Evolutionary conservation across 1,140 invertebrate genomes (phyloP).

Genomic region (Apis laboriosa): DNA sequence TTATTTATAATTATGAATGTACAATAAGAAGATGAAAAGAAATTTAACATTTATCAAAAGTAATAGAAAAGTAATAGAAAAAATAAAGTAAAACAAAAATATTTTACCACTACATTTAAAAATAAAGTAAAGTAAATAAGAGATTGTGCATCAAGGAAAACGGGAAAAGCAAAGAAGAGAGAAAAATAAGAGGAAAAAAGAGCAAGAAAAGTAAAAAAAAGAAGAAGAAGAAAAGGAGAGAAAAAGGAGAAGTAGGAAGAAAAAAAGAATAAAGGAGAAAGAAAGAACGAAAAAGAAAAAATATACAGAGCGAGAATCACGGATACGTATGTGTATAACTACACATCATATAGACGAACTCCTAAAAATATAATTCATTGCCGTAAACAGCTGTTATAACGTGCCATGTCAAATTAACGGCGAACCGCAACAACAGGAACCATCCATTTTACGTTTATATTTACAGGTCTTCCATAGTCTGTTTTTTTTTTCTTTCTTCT

Average conservation of each 20-base stretch:
- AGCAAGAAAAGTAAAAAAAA: not conserved
- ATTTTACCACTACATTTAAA: no score
- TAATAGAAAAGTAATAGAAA: no score
- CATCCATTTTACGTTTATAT: constrained; percentile 39
- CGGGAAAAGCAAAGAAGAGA: not conserved
- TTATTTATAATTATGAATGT: no score
- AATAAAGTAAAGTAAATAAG: no score
- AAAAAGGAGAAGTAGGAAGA: no score
- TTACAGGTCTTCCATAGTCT: not conserved
- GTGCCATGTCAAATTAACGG: constrained; percentile 76
- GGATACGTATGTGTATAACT: constrained; percentile 59
- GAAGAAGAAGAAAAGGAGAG: not conserved
- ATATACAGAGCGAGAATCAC: constrained; percentile 19
- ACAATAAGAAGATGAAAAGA: no score
- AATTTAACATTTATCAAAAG: no score
- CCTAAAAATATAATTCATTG: constrained; percentile 77
- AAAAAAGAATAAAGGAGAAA: no score
- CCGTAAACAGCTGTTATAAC: constrained; percentile 75
- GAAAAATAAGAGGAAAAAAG: not conserved
- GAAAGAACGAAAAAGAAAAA: not conserved
- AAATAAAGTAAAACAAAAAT: no score
- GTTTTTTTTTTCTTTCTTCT: not conserved
- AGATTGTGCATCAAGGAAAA: not conserved
- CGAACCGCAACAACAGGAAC: constrained; percentile 55
- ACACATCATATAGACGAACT: constrained; percentile 72